A percentile compares a stretch with the other conserved stretches of the same genome.
phyloP scores from a whole-genome alignment of 1,140 invertebrate genomes.

The Eurosta solidaginis region DNA sequence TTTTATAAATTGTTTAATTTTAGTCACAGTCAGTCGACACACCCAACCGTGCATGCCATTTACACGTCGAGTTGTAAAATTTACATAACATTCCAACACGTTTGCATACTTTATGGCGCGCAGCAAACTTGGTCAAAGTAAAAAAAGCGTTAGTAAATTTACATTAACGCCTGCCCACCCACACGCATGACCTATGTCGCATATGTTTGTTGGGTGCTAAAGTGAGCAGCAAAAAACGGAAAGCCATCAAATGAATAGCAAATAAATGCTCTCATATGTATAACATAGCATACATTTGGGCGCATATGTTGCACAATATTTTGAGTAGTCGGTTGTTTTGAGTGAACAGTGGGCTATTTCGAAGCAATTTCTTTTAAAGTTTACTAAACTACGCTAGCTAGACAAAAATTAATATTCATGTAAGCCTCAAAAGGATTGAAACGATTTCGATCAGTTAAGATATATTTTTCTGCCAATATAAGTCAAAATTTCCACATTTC shows the following conservation, averaged over 20 bases:
- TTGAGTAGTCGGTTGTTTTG: background rate
- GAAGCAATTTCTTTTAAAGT: too few relatives aligned
- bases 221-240: background rate
- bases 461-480: too few relatives aligned
- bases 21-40: background rate
- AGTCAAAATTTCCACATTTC: too few relatives aligned
- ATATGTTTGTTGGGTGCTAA: background rate
- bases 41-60: too few relatives aligned
- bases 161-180: background rate
- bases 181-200: background rate
- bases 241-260: background rate
- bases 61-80: background rate
- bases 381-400: too few relatives aligned
- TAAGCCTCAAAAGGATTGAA: too few relatives aligned
- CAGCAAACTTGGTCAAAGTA: background rate
- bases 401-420: too few relatives aligned
- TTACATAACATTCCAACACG: background rate
- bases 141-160: background rate
- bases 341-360: too few relatives aligned
- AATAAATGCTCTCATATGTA: background rate
- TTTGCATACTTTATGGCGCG: slow-evolving; percentile 21
- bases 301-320: background rate
- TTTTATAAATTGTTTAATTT: too few relatives aligned
- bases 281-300: background rate
- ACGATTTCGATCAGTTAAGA: too few relatives aligned